phyloP scores from a whole-genome alignment of 2,797 vertebrate species.

The Catamblyrhynchus diadema region DNA sequence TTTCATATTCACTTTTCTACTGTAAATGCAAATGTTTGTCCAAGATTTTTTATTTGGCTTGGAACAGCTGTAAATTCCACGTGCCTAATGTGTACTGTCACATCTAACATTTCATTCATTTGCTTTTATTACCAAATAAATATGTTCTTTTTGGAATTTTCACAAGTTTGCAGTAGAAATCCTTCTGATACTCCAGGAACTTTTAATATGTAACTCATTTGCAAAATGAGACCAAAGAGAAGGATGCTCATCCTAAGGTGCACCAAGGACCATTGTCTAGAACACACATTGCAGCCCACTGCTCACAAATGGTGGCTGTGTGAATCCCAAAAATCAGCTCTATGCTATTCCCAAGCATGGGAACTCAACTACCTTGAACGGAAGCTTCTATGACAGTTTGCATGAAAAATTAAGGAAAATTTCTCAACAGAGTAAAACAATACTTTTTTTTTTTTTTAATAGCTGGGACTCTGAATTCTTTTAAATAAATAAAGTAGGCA shows the following conservation, averaged over 20 bases:
- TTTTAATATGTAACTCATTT: neutral
- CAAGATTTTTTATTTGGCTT: neutral
- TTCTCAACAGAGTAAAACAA: neutral
- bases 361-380: neutral
- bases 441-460: neutral
- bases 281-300: neutral
- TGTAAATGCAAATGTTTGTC: neutral
- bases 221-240: neutral
- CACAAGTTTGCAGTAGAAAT: neutral
- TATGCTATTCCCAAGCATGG: neutral
- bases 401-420: neutral
- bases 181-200: neutral
- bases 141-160: neutral
- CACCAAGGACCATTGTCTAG: too few relatives aligned
- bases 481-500: neutral
- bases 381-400: neutral
- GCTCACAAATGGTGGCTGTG: fast-evolving
- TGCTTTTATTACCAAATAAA: neutral
- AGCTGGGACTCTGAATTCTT: neutral
- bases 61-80: neutral
- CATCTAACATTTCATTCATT: neutral
- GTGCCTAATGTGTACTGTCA: neutral
- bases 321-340: neutral
- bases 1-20: neutral
- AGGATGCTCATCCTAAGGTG: neutral